A percentile compares a stretch with the other conserved stretches of the same genome.
Conservation (phyloP, 2,797 vertebrate species). For the Darevskia mixta region DNA sequence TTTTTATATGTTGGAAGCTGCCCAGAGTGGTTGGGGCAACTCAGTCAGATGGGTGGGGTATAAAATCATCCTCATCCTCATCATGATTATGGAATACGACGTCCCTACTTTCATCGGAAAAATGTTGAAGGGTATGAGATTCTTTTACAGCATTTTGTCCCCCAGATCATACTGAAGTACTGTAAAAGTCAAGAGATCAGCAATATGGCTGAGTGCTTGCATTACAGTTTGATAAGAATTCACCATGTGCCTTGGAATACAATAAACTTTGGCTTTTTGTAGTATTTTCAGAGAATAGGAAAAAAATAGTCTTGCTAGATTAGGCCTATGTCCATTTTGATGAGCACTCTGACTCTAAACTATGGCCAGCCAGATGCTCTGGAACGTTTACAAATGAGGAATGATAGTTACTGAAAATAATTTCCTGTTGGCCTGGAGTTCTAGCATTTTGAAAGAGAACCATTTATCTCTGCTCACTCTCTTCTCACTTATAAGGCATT, state of each 20-base stretch:
- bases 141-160: background rate
- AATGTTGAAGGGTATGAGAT: no score
- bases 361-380: background rate
- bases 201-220: background rate
- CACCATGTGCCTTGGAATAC: background rate
- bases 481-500: background rate
- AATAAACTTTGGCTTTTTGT: background rate
- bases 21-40: no score
- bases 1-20: no score
- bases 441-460: background rate
- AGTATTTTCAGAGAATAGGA: background rate
- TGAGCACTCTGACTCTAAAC: background rate
- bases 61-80: no score
- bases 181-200: background rate
- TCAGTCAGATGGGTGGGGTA: no score
- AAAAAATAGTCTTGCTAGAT: background rate
- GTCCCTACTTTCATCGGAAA: no score
- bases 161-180: background rate
- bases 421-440: background rate
- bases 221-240: background rate
- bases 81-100: no score
- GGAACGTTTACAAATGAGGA: background rate
- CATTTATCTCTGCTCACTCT: background rate
- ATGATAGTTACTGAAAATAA: background rate
- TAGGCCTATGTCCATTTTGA: background rate